Base-by-base conservation (phyloP, 2,888 invertebrate species). In the Hetaerina titia region DNA sequence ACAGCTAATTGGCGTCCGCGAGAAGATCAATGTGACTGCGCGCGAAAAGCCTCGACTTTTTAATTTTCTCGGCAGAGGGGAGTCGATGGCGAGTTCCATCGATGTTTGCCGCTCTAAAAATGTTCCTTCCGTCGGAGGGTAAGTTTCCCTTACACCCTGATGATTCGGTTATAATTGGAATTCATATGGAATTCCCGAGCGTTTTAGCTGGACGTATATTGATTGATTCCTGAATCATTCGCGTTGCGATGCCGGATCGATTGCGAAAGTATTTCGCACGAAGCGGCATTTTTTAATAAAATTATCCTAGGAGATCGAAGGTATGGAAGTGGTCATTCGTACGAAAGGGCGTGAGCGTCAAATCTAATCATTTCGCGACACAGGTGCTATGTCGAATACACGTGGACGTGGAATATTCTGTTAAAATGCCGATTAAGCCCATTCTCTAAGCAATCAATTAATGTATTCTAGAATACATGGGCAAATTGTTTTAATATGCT, bases 1-100 rank as follows among this genome's bases (percentile, higher is more conserved):
- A 56, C 92, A 69, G 92, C 56, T 92, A 92, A 92, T 92, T 92
- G 92, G 69, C 56, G 56, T n/a, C 56, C 92, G 81, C 31, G 64
- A 89, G 64, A 69, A 64, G 31, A 90, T n/a, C 64, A 64, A 64
- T 45, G 64, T 9, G 31, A 31, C 81, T 11, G 90, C 8, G 56
- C 74, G 63, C 19, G 74, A 92, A 69, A 69, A 31, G 81, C 81
- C 81, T 81, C 81, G 81, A 81, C 81, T 81, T 81, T 81, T 81
- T 81, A 81, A 81, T 81, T 81, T 81, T 4, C 25, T 13, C 31
- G 81, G 81, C 2, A 81, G 31, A 81, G 81, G 81, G 81, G 60
- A 17, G 60, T 60, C 13, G 6, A 17, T 11, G 60, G 17, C 1
- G 81, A 31, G 81, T 31, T 25, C 81, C 31, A 31, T 81, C 81